Conservation (phyloP, 2,113 vertebrate species). For the Miniopterus natalensis region DNA sequence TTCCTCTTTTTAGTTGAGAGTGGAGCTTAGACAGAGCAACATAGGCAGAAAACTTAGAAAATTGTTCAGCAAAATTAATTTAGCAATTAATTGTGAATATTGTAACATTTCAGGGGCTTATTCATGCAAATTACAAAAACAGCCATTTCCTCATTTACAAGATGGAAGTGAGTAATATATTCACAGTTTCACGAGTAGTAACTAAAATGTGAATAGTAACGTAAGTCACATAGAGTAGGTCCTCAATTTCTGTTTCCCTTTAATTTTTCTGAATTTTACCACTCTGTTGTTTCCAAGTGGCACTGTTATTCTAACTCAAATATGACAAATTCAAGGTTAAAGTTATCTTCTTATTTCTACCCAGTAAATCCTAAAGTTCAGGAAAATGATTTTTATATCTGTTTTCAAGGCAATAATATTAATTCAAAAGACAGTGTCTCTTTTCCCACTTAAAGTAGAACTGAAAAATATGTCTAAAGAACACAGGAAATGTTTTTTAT, state of each 20-base stretch:
- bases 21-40: not conserved
- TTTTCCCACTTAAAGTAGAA: not conserved
- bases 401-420: not conserved
- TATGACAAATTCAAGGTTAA: not conserved
- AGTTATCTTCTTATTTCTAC: not conserved
- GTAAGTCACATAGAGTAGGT: not conserved
- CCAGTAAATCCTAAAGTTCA: not conserved
- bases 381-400: not conserved
- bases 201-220: not conserved
- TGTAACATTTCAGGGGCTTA: not conserved
- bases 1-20: not conserved
- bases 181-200: not conserved
- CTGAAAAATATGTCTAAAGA: not conserved
- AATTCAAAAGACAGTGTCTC: not conserved
- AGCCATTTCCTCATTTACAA: not conserved
- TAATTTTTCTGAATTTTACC: constrained; percentile 2
- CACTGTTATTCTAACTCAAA: constrained; percentile 5
- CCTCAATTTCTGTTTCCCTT: not conserved
- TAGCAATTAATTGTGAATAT: not conserved
- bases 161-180: not conserved
- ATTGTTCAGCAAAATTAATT: not conserved
- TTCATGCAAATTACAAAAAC: not conserved
- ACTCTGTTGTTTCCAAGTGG: not conserved
- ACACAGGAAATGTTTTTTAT: constrained; percentile 41
- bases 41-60: not conserved